Conservation (phyloP, 1,140 invertebrate genomes). For the Tyrophagus putrescentiae region DNA sequence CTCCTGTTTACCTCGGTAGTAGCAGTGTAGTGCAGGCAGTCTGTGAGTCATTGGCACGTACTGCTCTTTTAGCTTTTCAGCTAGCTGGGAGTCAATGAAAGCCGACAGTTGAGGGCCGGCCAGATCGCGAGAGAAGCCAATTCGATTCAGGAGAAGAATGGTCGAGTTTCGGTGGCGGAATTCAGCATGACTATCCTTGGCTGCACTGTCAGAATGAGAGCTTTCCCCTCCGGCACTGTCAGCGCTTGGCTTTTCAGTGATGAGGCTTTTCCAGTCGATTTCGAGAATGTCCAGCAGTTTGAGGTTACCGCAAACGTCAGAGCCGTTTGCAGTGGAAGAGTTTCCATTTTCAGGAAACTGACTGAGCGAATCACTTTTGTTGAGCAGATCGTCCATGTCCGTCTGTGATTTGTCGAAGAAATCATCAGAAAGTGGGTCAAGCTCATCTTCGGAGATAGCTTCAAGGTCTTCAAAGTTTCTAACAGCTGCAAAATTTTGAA, state of each 20-base stretch:
- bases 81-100: not conserved
- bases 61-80: not conserved
- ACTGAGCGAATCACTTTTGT: not conserved
- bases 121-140: not conserved
- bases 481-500: too few relatives aligned
- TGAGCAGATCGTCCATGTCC: not conserved
- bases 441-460: slow-evolving; percentile 2
- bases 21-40: not conserved
- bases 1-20: not conserved
- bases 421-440: not conserved
- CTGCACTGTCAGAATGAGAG: not conserved
- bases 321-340: not conserved
- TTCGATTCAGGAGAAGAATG: not conserved
- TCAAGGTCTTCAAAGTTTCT: slow-evolving; percentile 1
- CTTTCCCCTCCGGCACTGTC: not conserved
- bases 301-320: not conserved
- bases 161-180: slow-evolving; percentile 1
- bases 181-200: not conserved
- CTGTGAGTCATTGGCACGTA: not conserved
- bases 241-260: not conserved
- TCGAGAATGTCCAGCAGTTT: slow-evolving; percentile 1
- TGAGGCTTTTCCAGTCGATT: not conserved
- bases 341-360: not conserved
- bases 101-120: not conserved
- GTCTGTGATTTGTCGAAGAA: not conserved